Evolutionary conservation across 2,113 vertebrate species (phyloP).

Genomic region (Platysternon megacephalum): DNA sequence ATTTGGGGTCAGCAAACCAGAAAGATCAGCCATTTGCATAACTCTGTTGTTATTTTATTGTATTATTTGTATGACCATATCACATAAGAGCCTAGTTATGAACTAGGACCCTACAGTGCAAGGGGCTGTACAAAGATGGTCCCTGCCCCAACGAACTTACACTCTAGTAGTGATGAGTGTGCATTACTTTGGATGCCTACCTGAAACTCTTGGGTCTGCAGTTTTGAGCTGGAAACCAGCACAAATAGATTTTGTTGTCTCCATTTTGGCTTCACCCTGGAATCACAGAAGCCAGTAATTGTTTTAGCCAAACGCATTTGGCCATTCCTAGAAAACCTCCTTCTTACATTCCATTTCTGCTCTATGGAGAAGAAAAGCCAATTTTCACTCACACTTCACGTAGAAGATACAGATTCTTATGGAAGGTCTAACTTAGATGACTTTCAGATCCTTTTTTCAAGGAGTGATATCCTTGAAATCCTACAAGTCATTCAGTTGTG

Average conservation of each 20-base stretch:
- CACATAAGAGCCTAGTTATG: background rate
- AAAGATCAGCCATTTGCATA: background rate
- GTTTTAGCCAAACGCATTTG: background rate
- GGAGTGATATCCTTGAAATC: background rate
- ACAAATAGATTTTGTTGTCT: background rate
- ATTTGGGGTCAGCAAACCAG: background rate
- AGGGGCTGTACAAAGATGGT: no score
- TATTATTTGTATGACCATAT: background rate
- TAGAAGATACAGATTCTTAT: background rate
- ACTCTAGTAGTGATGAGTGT: no score
- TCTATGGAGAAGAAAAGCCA: background rate
- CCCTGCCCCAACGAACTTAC: no score
- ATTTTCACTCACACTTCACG: background rate
- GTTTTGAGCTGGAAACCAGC: background rate
- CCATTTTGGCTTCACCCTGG: background rate
- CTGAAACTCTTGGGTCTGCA: background rate
- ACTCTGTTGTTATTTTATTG: background rate
- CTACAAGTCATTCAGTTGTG: rapidly evolving
- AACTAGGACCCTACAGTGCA: no score
- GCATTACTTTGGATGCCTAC: no score
- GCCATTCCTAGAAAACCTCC: background rate
- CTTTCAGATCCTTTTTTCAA: background rate
- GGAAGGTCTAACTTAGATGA: background rate
- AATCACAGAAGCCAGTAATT: background rate
- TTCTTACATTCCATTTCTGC: background rate